Evolutionary conservation across 1,140 invertebrate species (phyloP).

Genomic region (Cyrtorhinus lividipennis): DNA sequence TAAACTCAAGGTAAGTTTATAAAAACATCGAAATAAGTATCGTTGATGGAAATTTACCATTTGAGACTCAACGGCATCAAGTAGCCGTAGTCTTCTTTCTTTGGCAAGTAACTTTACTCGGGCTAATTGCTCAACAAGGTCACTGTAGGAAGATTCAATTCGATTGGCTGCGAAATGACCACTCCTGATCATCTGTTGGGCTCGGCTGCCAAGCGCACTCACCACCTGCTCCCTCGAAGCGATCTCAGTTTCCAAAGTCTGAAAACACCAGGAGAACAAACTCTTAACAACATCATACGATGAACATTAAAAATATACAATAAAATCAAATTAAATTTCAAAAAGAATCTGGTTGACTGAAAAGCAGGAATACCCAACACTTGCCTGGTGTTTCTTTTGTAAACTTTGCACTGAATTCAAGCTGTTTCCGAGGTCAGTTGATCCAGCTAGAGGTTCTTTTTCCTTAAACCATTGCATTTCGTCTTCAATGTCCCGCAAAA

Average conservation of each 20-base stretch:
- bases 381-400: constrained; percentile 83
- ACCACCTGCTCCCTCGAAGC: constrained; percentile 68
- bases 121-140: constrained; percentile 46
- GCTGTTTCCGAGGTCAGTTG: constrained; percentile 58
- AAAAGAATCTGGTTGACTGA: not conserved
- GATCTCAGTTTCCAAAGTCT: constrained; percentile 66
- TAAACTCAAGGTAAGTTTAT: not conserved
- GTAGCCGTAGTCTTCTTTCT: constrained; percentile 49
- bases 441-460: constrained; percentile 68
- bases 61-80: constrained; percentile 74
- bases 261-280: too few species aligned
- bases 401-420: constrained; percentile 86
- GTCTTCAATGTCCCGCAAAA: constrained; percentile 70
- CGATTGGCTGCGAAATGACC: constrained; percentile 64
- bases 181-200: constrained; percentile 61
- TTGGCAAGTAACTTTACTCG: constrained; percentile 54
- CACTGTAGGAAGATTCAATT: constrained; percentile 48
- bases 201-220: constrained; percentile 48
- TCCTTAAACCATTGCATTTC: constrained; percentile 73
- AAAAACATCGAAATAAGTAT: not conserved
- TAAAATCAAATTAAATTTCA: constrained; percentile 14
- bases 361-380: constrained; percentile 1
- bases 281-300: not conserved
- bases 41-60: constrained; percentile 36
- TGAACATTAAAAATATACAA: constrained; percentile 13